These are phyloP conservation scores for Stenodera caucasica DNA, from an alignment of 2,888 invertebrate species.

Conservation along the genomic window DNA sequence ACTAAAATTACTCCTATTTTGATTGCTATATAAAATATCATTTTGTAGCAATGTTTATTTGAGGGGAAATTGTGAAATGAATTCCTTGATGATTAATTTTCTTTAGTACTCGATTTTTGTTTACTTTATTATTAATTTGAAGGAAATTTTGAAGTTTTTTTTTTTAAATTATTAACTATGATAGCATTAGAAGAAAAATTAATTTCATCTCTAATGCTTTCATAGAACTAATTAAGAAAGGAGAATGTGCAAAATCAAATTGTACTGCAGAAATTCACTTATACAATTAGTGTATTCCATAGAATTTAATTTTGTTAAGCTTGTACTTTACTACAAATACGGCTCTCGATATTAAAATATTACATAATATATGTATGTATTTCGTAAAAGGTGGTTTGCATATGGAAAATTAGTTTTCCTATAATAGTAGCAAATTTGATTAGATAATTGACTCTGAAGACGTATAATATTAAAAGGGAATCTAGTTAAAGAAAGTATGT, in stretches of 20 bases:
- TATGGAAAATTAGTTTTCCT: too few species aligned
- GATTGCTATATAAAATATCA: not conserved
- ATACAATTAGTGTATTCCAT: conserved; percentile 20
- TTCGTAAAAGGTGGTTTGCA: too few species aligned
- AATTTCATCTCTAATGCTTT: not conserved
- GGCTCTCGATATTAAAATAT: conserved; percentile 19
- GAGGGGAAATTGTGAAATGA: not conserved
- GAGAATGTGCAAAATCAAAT: conserved; percentile 33
- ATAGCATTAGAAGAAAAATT: too few species aligned
- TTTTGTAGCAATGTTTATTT: not conserved
- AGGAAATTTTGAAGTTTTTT: conserved; percentile 10
- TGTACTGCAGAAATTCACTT: conserved; percentile 31
- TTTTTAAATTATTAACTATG: not conserved
- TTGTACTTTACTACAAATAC: conserved; percentile 12
- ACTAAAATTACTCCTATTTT: too few species aligned
- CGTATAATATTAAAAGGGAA: too few species aligned
- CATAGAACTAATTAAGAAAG: conserved; percentile 11
- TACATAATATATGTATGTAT: too few species aligned
- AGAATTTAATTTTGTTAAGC: conserved; percentile 30
- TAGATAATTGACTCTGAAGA: too few species aligned
- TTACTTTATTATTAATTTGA: not conserved
- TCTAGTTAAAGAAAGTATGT: too few species aligned
- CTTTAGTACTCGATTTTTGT: not conserved
- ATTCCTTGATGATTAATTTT: not conserved
- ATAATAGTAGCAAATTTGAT: too few species aligned